phyloP scores from a whole-genome alignment of 2,888 invertebrate genomes.

The Monochamus alternatus region DNA sequence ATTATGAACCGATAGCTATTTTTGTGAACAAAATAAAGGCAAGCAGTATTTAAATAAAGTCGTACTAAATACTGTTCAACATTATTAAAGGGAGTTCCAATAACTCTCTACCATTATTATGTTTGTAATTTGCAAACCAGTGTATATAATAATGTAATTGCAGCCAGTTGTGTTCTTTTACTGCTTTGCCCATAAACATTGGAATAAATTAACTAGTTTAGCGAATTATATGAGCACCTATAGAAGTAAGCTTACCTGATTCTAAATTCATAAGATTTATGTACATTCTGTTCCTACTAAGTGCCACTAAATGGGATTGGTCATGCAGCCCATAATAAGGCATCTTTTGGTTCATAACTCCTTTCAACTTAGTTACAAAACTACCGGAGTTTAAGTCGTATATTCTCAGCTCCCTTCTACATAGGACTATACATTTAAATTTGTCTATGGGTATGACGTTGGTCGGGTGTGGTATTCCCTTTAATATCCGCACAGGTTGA shows the following conservation, averaged over 20 bases:
- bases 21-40: too few species aligned
- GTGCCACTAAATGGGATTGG: slow-evolving; percentile 83
- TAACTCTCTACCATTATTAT: too few species aligned
- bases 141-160: too few species aligned
- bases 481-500: slow-evolving; percentile 78
- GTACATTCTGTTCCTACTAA: slow-evolving; percentile 91
- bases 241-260: slow-evolving; percentile 73
- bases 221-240: too few species aligned
- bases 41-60: too few species aligned
- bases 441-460: slow-evolving; percentile 85
- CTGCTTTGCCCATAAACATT: too few species aligned
- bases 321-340: slow-evolving; percentile 91
- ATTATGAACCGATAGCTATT: too few species aligned
- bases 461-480: slow-evolving; percentile 84
- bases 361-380: slow-evolving; percentile 82
- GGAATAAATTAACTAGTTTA: too few species aligned
- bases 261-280: slow-evolving; percentile 90
- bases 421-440: slow-evolving; percentile 84
- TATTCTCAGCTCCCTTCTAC: slow-evolving; percentile 85
- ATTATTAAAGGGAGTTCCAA: too few species aligned
- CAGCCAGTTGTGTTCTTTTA: too few species aligned
- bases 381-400: slow-evolving; percentile 86
- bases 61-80: too few species aligned
- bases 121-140: too few species aligned
- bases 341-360: slow-evolving; percentile 95